Evolutionary conservation across 2,888 invertebrate genomes (phyloP).

Genomic region (Megamerina dolium): DNA sequence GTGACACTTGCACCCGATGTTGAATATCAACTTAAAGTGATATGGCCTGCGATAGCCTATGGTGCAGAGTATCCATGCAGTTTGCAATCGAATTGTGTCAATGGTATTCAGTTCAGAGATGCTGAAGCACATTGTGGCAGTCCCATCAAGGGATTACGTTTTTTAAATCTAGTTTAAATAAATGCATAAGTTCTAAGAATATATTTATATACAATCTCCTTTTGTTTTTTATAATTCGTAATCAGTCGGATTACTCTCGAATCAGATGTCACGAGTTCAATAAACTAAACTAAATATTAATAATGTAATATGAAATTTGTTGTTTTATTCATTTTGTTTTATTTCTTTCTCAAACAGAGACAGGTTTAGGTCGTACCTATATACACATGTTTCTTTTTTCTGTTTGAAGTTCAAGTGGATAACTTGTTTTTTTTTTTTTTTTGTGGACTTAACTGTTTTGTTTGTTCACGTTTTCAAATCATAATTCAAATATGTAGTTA

Average conservation of each 20-base stretch:
- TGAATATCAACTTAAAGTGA: slow-evolving; percentile 39
- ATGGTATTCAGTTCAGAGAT: slow-evolving; percentile 41
- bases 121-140: slow-evolving; percentile 38
- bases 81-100: slow-evolving; percentile 37
- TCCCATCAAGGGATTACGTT: slow-evolving; percentile 41
- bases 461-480: no score
- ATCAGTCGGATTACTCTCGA: background rate
- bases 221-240: background rate
- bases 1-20: slow-evolving; percentile 41
- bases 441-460: no score
- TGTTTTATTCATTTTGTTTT: no score
- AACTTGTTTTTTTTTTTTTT: no score
- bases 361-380: no score
- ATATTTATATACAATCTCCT: no score
- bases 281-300: background rate
- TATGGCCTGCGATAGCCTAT: slow-evolving; percentile 38
- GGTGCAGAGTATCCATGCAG: slow-evolving; percentile 48
- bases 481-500: no score
- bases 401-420: no score
- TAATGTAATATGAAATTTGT: no score
- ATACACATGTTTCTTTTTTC: no score
- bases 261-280: background rate
- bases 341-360: no score
- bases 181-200: no score
- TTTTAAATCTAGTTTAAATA: slow-evolving; percentile 40